phyloP scores from a whole-genome alignment of 2,113 vertebrate genomes.

The Macquaria ambigua region DNA sequence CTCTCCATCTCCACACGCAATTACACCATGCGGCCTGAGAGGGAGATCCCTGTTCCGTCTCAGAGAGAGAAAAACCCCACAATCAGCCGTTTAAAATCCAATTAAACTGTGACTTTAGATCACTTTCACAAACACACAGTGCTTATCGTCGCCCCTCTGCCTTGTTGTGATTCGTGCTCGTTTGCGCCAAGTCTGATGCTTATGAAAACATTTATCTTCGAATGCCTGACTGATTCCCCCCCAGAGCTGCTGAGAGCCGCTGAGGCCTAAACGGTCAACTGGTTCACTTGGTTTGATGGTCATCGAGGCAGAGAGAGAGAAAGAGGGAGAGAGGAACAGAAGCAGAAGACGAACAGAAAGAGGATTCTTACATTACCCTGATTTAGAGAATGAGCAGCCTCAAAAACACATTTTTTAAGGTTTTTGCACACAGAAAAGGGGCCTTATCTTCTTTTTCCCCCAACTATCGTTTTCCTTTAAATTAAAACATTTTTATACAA shows the following conservation, averaged over 20 bases:
- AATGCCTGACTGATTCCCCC: conserved; percentile 4
- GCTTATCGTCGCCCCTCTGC: neutral
- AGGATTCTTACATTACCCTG: neutral
- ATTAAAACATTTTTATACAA: neutral
- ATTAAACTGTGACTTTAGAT: conserved; percentile 57
- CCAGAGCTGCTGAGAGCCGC: conserved; percentile 26
- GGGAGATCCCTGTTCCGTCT: conserved; percentile 21
- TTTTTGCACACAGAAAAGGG: neutral
- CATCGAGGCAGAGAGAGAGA: conserved; percentile 22
- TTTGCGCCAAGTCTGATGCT: conserved; percentile 8
- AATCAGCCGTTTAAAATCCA: conserved; percentile 45
- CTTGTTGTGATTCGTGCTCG: conserved; percentile 7
- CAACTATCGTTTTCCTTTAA: neutral
- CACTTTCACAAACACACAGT: conserved; percentile 44
- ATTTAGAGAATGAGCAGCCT: neutral
- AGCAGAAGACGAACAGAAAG: neutral
- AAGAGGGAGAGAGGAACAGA: neutral
- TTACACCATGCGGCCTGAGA: conserved; percentile 29
- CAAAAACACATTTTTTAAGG: neutral
- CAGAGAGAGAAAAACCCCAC: conserved; percentile 28
- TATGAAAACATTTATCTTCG: conserved; percentile 50
- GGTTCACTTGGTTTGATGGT: conserved; percentile 38
- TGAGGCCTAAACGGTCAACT: conserved; percentile 30
- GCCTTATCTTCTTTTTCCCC: neutral
- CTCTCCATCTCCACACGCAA: conserved; percentile 23